A percentile compares a stretch with the other conserved stretches of the same genome.
Conservation (phyloP, 1,140 invertebrate species). For the Drosophila gunungcola region DNA sequence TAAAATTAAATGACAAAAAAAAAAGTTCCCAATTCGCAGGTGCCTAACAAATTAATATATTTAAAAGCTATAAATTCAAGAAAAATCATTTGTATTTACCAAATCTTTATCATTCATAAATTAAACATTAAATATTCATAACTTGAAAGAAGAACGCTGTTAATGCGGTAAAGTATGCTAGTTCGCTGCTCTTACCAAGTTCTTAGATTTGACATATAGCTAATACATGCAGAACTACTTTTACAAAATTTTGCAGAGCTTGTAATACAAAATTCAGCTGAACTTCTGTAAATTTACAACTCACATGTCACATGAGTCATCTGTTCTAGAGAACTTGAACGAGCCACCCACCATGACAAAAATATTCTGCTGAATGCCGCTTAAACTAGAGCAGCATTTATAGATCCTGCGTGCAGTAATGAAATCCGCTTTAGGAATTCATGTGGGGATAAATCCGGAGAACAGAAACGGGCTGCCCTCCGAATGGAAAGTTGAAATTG, state of each 20-base stretch:
- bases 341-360: neutral
- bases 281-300: slow-evolving; percentile 6
- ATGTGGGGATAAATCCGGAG: slow-evolving; percentile 37
- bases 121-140: neutral
- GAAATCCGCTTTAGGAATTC: slow-evolving; percentile 55
- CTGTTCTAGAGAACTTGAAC: slow-evolving; percentile 13
- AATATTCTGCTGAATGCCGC: slow-evolving; percentile 36
- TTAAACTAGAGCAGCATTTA: slow-evolving; percentile 57
- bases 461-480: slow-evolving; percentile 21
- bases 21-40: neutral
- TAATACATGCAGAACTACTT: neutral
- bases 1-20: neutral
- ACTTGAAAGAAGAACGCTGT: neutral
- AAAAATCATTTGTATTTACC: too few relatives aligned
- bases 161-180: neutral
- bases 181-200: neutral
- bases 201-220: neutral
- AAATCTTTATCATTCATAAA: too few relatives aligned
- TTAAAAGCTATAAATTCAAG: too few relatives aligned
- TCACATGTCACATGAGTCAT: slow-evolving; percentile 17
- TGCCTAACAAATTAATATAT: too few relatives aligned
- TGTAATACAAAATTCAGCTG: neutral
- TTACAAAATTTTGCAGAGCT: neutral
- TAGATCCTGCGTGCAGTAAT: slow-evolving; percentile 44
- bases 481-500: slow-evolving; percentile 60